A percentile compares a stretch with the other conserved stretches of the same genome.
Evolutionary conservation across 2,797 vertebrate species (phyloP).

Genomic region (Allobates femoralis): DNA sequence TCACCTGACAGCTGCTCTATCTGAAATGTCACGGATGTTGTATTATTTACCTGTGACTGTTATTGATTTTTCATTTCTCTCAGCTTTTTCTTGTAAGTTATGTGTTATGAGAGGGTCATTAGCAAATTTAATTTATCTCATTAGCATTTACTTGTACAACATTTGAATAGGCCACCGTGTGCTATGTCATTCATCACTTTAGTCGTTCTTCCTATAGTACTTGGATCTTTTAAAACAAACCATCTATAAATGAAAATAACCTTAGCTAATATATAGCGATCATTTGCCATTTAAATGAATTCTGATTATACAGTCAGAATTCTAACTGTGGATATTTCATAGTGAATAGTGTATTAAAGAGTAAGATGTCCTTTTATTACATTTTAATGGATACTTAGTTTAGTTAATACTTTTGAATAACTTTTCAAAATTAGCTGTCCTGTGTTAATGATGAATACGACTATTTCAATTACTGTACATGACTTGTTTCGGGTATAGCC

Average conservation of each 20-base stretch:
- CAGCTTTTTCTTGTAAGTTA: background rate
- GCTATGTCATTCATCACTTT: background rate
- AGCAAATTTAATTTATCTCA: background rate
- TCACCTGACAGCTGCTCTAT: constrained; percentile 1
- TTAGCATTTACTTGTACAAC: constrained; percentile 4
- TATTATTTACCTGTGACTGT: constrained; percentile 1
- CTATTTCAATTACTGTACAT: too few relatives aligned
- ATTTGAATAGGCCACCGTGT: background rate
- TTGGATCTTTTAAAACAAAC: background rate
- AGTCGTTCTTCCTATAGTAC: background rate
- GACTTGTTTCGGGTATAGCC: too few relatives aligned
- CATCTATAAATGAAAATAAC: background rate
- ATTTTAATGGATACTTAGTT: too few relatives aligned
- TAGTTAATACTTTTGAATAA: too few relatives aligned
- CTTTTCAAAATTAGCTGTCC: too few relatives aligned
- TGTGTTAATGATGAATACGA: too few relatives aligned
- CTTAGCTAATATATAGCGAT: background rate
- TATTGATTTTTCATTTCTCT: background rate
- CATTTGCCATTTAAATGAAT: background rate
- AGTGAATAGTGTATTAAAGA: too few relatives aligned
- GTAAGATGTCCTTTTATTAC: too few relatives aligned
- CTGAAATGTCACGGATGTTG: background rate
- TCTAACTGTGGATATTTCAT: background rate
- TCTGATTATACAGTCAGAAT: background rate
- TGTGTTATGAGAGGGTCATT: background rate